Conservation (phyloP, 2,888 invertebrate species). For the Carcina quercana region DNA sequence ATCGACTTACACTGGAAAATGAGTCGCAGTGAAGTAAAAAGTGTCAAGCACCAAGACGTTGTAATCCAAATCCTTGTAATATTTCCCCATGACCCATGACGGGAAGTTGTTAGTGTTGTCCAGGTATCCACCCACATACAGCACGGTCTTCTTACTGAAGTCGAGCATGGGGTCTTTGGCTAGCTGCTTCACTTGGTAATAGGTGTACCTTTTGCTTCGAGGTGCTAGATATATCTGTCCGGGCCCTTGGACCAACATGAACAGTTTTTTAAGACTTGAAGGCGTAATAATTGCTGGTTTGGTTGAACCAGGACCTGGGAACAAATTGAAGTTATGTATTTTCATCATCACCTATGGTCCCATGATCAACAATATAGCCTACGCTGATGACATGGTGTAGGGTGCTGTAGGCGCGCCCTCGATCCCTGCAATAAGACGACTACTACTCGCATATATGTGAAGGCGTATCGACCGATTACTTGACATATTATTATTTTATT, state of each 20-base stretch:
- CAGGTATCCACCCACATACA: slow-evolving; percentile 46
- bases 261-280: slow-evolving; percentile 34
- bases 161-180: slow-evolving; percentile 32
- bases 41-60: slow-evolving; percentile 40
- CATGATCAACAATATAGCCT: too few species aligned
- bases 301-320: slow-evolving; percentile 44
- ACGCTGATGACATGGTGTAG: too few species aligned
- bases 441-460: too few species aligned
- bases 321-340: too few species aligned
- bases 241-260: slow-evolving; percentile 28
- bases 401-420: too few species aligned
- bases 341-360: too few species aligned
- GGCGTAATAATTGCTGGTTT: slow-evolving; percentile 34
- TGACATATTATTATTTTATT: too few species aligned
- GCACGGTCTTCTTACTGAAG: slow-evolving; percentile 34
- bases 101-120: slow-evolving; percentile 36
- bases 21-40: slow-evolving; percentile 34
- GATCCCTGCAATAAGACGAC: too few species aligned
- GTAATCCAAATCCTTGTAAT: slow-evolving; percentile 38
- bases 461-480: too few species aligned
- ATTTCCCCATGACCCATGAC: slow-evolving; percentile 20
- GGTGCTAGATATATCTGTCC: slow-evolving; percentile 15
- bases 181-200: slow-evolving; percentile 35
- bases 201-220: slow-evolving; percentile 33
- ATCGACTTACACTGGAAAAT: slow-evolving; percentile 51